Base-by-base conservation (phyloP, 2,888 invertebrate species). In the Epistrophella euchroma region DNA sequence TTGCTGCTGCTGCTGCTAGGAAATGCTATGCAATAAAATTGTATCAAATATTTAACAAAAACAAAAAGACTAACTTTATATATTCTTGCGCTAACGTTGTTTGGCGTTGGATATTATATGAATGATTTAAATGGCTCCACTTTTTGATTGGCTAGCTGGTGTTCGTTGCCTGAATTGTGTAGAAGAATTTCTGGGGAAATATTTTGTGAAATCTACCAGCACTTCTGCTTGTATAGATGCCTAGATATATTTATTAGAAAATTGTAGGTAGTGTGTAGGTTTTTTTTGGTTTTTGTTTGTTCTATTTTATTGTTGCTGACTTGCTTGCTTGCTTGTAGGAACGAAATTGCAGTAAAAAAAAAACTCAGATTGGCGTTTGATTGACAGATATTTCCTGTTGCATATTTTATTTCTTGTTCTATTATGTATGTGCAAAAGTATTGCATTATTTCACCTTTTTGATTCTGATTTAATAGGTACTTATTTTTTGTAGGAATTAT, bases 361-460 rank as follows among this genome's bases (percentile, higher is more conserved):
- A 80, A 73, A 79, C 85, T 70, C 77, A 90, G 91, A 91, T 91
- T 91, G 91, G 91, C 91, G 90, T 89, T 91, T 91, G 91, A 91
- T 91, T 91, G 91, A 91, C 91, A 90, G 90, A 90, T 89, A 90
- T 90, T 91, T 91, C 91, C 91, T 90, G 90, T 90, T 91, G 91
- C 89, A 91, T 91, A 91, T 90, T 91, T 91, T 90, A 91, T 78
- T 66, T 71, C 40, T 72, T 55, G 66, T 66, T 83, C 55, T 70
- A 73, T 56, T 82, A n/a, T n/a, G n/a, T n/a, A n/a, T n/a, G 52
- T 47, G 45, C 66, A 32, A 55, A 74, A 55, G 4, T 74, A 79
- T 66, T 79, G 62, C 74, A 75, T 47, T 71, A 70, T 37, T 68
- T 73, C 28, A 66, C 13, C 43, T 56, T 40, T 62, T 40, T 62